Base-by-base conservation (phyloP, 2,113 vertebrate species). In the Cheilinus undulatus region DNA sequence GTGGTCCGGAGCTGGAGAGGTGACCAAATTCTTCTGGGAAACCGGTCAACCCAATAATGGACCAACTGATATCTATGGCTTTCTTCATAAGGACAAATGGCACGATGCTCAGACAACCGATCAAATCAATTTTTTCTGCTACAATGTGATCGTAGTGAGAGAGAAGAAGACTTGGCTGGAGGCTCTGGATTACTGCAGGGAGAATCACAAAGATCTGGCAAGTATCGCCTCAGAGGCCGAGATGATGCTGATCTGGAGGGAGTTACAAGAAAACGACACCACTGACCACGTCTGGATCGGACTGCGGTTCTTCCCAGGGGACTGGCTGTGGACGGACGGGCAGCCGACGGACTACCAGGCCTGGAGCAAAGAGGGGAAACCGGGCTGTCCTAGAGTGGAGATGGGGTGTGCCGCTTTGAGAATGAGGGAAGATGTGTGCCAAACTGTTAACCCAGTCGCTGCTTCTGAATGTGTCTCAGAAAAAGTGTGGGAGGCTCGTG, bases 281-380 rank as follows among this genome's bases (percentile, higher is more conserved):
- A n/a, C n/a, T n/a, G n/a, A 40, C 1, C 46, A 19, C 1, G 45
- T 73, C 27, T 88, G 85, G 85, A 65, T 73, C 0, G 77, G 83
- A 13, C 23, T 89, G 61, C 69, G 9, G n/a, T 88, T 82, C 63
- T 60, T 87, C 14, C 4, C 76, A 0, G 61, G 19, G 0, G 2
- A 14, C 1, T 88, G 85, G 89, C 34, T 61, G 32, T 88, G 87
- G 83, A 32, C 73, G 60, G 69, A 88, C 12, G 3, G 22, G 7
- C 49, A 56, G 48, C 3, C 36, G 3, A 1, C 38, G 48, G 15
- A 2, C 0, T 82, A 67, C 10, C 19, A 89, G 22, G 69, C 38
- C 19, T 88, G 86, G 87, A 45, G 24, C 20, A 15, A 12, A 6
- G 20, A 11, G 9, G 59, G 30, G 4, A 43, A 28, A 9, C 67